Conservation (phyloP, 2,888 invertebrate genomes). For the Cosmia trapezina region DNA sequence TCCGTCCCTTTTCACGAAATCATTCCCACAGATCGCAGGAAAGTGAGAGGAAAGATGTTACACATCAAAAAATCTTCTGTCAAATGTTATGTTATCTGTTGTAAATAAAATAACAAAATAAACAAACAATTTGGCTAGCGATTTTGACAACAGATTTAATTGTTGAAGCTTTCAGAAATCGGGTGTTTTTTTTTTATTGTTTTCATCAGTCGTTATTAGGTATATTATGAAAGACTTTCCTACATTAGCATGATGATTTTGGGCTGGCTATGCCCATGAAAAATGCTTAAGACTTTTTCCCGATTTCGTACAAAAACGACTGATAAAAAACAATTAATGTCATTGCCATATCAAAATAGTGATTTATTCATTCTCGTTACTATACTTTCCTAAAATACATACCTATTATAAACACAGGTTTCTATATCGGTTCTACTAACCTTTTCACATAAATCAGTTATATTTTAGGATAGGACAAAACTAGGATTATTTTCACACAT, state of each 20-base stretch:
- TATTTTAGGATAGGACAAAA: conserved; percentile 13
- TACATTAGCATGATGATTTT: background rate
- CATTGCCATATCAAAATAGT: conserved; percentile 48
- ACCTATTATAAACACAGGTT: conserved; percentile 15
- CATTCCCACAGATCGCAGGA: no score
- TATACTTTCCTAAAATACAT: conserved; percentile 14
- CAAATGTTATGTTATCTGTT: background rate
- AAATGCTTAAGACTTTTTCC: background rate
- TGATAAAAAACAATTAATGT: conserved; percentile 24
- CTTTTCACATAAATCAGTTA: conserved; percentile 5
- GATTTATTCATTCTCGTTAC: conserved; percentile 27
- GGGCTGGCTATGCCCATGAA: background rate
- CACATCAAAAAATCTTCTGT: background rate
- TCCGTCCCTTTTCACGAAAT: no score
- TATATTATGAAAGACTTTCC: background rate
- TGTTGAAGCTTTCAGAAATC: background rate
- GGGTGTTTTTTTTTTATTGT: background rate
- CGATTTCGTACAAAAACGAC: background rate
- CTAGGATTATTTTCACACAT: conserved; percentile 1
- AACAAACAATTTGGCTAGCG: no score
- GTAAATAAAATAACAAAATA: background rate
- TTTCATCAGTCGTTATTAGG: background rate
- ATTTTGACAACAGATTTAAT: background rate
- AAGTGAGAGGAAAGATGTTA: no score
- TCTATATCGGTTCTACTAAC: conserved; percentile 13